These are phyloP conservation scores for Neogale vison DNA, from an alignment of 2,113 vertebrate genomes.

Conservation along the genomic window DNA sequence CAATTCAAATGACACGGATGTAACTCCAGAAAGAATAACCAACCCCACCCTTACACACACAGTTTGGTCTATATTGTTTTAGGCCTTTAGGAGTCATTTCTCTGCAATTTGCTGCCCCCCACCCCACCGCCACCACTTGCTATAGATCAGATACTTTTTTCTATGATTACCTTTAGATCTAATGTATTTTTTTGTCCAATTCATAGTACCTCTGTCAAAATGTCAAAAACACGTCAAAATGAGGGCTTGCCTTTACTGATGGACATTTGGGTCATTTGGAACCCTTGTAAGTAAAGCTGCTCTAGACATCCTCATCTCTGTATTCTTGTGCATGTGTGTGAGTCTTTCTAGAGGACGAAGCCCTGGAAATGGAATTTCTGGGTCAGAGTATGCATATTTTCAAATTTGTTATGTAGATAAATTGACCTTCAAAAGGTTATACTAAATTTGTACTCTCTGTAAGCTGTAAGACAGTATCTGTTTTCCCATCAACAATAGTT, in stretches of 20 bases:
- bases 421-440: background rate
- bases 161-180: background rate
- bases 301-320: background rate
- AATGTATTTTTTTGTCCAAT: background rate
- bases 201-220: background rate
- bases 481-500: background rate
- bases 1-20: background rate
- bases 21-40: background rate
- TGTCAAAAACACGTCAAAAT: conserved; percentile 6
- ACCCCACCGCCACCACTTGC: background rate
- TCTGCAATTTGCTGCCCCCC: background rate
- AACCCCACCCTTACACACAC: background rate
- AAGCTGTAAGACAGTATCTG: background rate
- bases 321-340: background rate
- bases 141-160: background rate
- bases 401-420: background rate
- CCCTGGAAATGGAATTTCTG: background rate
- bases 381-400: background rate
- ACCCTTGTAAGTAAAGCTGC: background rate
- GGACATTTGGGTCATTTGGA: background rate
- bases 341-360: background rate
- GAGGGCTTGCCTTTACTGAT: background rate
- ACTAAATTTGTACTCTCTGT: background rate
- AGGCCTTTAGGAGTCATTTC: background rate
- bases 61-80: background rate